Percentiles rank a stretch among this genome's conserved stretches.
Evolutionary conservation across 2,888 invertebrate genomes (phyloP).

Genomic region (Prosapia bicincta): DNA sequence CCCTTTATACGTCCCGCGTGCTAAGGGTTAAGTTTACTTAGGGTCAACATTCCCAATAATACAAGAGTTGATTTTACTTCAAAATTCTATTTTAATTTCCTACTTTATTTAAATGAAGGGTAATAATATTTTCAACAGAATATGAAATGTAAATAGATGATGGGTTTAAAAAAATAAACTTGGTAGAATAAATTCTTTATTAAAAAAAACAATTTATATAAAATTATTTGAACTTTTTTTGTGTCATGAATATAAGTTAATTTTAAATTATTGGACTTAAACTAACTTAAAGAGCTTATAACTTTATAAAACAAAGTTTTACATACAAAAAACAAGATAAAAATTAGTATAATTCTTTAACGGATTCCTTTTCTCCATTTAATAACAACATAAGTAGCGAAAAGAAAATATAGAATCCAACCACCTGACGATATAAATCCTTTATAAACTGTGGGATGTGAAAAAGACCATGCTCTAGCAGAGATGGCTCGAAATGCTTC

Average conservation of each 20-base stretch:
- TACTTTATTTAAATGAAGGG: too few species aligned
- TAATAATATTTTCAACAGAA: too few species aligned
- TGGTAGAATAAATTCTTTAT: neutral
- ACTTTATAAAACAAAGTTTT: neutral
- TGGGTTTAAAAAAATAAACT: neutral
- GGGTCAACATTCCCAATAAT: too few species aligned
- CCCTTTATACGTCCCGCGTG: too few species aligned
- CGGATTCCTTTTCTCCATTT: constrained; percentile 40
- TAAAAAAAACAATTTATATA: neutral
- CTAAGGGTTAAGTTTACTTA: too few species aligned
- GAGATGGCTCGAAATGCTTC: constrained; percentile 71
- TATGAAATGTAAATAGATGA: too few species aligned
- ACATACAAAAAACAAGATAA: neutral
- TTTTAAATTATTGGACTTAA: neutral
- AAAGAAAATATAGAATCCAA: constrained; percentile 61
- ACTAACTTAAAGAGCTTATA: neutral
- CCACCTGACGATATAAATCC: constrained; percentile 65
- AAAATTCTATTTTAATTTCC: too few species aligned
- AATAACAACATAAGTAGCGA: constrained; percentile 54
- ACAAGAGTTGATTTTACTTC: too few species aligned
- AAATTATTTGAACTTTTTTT: neutral
- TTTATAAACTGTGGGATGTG: constrained; percentile 64
- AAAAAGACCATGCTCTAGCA: constrained; percentile 68
- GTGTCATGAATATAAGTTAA: neutral
- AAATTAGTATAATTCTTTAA: neutral